Evolutionary conservation across 2,888 invertebrate genomes (phyloP), one percentile per base, ranked within the genome.

Genomic region (Caenorhabditis imperialis): DNA sequence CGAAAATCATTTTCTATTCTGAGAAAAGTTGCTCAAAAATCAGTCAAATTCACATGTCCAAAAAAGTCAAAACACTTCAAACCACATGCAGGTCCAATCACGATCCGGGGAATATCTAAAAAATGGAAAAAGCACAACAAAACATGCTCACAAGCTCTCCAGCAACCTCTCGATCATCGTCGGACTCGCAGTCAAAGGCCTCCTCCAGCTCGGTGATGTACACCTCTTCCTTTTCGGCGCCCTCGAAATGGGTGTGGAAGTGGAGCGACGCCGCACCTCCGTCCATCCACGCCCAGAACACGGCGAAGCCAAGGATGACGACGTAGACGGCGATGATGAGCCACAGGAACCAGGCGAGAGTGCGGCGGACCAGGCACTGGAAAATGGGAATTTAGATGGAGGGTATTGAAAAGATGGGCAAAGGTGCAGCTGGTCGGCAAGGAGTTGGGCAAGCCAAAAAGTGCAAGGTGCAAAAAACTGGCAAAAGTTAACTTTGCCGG

Each of bases 161-260:
- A 33, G 75, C 61, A 48, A 78, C 80, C 77, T 80, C 80, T 57
- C 57, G 69, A 63, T 80, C 80, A 30, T 80, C 78, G 60, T 80
- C 80, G n/a, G 75, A 71, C 38, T 62, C 71, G 60, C 80, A 80
- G 37, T 75, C 58, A 25, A 77, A 70, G 14, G 55, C 71, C 12
- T 60, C 51, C 44, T 80, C 80, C 35, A 80, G 33, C 37, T 77
- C 60, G n/a, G 71, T 69, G 35, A 80, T 62, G 45, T 62, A 80
- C 23, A 62, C 40, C 23, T 80, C 80, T 57, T 78, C 80, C 30
- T 81, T 83, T n/a, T 83, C 79, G 3, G 82, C 70, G 7, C 62
- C 54, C 20, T 72, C 53, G 71, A 85, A 85, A 27, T 83, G 81
- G 0, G 53, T 35, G 54, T 80, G 78, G 61, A 85, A 85, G 23